These are phyloP conservation scores for Cranoglanis bouderius DNA, from an alignment of 2,113 vertebrate genomes.

Conservation along the genomic window DNA sequence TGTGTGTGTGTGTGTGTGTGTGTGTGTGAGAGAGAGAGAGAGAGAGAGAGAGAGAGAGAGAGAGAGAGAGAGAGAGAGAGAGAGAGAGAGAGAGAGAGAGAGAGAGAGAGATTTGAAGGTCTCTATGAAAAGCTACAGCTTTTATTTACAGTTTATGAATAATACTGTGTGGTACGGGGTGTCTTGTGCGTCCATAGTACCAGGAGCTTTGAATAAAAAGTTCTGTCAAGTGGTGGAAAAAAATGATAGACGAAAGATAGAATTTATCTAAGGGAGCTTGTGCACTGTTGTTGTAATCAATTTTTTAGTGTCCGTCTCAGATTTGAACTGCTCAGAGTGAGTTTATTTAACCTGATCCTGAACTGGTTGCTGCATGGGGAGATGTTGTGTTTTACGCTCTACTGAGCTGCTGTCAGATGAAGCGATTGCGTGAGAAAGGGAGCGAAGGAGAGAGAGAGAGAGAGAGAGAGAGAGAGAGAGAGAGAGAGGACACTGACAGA, in stretches of 20 bases:
- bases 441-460: slow-evolving; percentile 15
- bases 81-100: neutral
- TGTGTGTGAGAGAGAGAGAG: neutral
- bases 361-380: slow-evolving; percentile 45
- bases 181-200: neutral
- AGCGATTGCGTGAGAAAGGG: slow-evolving; percentile 48
- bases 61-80: too few species aligned
- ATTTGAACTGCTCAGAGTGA: slow-evolving; percentile 39
- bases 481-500: neutral
- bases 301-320: neutral
- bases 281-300: neutral
- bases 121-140: neutral
- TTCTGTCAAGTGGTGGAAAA: neutral
- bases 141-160: neutral
- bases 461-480: slow-evolving; percentile 1
- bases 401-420: slow-evolving; percentile 38
- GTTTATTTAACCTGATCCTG: slow-evolving; percentile 45
- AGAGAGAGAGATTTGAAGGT: neutral
- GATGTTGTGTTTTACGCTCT: slow-evolving; percentile 37
- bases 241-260: neutral
- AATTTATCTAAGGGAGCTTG: neutral
- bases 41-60: neutral
- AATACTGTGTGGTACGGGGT: neutral
- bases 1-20: neutral
- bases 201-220: neutral